phyloP scores from a whole-genome alignment of 2,113 vertebrate species.

The Apteryx owenii region DNA sequence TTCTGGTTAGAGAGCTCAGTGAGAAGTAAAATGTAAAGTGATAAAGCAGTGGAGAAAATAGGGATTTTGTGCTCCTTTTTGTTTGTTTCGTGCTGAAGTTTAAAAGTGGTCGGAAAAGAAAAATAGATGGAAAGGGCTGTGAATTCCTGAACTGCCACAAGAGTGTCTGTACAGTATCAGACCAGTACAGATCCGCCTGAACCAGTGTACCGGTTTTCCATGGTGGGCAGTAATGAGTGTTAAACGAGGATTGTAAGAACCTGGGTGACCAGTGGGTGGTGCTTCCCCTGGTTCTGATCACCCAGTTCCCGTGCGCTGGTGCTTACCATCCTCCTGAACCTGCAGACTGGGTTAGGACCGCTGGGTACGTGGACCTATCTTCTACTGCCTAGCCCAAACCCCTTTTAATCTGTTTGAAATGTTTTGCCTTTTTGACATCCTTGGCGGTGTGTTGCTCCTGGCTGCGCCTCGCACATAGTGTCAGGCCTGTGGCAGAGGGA shows the following conservation, averaged over 20 bases:
- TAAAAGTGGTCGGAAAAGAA: background rate
- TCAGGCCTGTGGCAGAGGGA: background rate
- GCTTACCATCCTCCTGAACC: background rate
- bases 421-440: background rate
- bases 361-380: background rate
- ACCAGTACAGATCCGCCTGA: background rate
- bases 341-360: background rate
- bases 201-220: background rate
- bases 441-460: background rate
- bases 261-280: background rate
- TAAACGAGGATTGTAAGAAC: background rate
- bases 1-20: background rate
- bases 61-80: background rate
- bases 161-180: background rate
- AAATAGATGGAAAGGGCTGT: background rate
- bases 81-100: background rate
- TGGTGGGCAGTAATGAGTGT: background rate
- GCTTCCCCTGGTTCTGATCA: background rate
- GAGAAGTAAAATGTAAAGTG: background rate
- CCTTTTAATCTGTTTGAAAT: background rate
- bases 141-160: background rate
- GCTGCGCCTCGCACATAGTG: background rate
- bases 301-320: background rate
- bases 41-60: background rate
- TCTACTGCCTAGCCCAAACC: rapidly evolving